Conservation (phyloP, 2,888 invertebrate genomes). For the Drosophila basisetae region DNA sequence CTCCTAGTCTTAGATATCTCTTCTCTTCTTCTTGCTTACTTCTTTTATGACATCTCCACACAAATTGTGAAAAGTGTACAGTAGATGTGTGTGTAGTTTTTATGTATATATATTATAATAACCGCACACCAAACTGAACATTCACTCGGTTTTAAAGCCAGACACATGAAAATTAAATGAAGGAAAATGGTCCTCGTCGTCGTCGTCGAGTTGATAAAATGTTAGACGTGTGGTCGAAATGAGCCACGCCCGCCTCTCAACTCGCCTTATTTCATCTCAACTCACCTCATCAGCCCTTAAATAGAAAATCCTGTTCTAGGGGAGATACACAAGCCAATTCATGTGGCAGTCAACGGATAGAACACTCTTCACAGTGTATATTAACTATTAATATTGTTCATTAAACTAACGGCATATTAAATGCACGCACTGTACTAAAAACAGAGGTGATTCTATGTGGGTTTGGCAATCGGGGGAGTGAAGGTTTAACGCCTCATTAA, state of each 20-base stretch:
- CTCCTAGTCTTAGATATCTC: not conserved
- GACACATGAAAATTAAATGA: constrained; percentile 26
- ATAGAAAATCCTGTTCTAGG: not conserved
- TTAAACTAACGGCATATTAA: constrained; percentile 66
- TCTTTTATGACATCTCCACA: not conserved
- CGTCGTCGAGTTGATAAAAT: constrained; percentile 51
- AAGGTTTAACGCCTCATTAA: constrained; percentile 59
- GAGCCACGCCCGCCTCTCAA: not conserved
- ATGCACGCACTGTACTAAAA: constrained; percentile 56
- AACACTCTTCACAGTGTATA: constrained; percentile 13
- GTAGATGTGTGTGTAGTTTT: not conserved
- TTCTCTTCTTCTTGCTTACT: not conserved
- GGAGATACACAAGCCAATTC: not conserved
- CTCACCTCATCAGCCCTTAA: not conserved
- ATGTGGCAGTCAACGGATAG: constrained; percentile 1
- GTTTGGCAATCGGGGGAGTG: constrained; percentile 5
- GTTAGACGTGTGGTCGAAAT: constrained; percentile 26
- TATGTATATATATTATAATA: not conserved
- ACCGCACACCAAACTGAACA: not conserved
- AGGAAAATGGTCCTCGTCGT: constrained; percentile 21
- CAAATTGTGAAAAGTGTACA: not conserved
- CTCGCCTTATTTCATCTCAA: not conserved
- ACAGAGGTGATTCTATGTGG: not conserved
- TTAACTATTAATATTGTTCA: constrained; percentile 63
- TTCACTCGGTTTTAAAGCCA: not conserved